Base-by-base conservation (phyloP, 1,140 invertebrate genomes). In the Asobara japonica region DNA sequence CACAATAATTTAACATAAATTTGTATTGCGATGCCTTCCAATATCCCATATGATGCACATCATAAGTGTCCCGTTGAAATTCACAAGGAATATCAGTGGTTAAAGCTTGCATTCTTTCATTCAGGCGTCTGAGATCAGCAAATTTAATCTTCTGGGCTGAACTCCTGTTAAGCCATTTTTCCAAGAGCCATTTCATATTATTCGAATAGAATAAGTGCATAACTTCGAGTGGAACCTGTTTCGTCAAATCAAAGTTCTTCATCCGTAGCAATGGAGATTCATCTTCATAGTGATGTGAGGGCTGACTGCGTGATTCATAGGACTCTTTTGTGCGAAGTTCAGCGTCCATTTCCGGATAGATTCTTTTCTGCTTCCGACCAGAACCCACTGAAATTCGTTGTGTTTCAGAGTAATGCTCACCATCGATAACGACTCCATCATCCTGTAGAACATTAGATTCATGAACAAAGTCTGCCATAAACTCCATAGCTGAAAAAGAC, bases 131-230 rank as follows among this genome's bases (percentile, higher is more conserved):
- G 4, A 72, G 20, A 4, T 72, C 20, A 72, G 13, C 22, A 27
- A 3, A 16, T 66, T 72, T 66, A 20, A 72, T 51, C n/a, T 60
- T 33, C 11, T 33, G 18, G 11, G 56, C 16, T 60, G 20, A 65
- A 18, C 65, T 64, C 61, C 60, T 70, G 29, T 41, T 65, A 22
- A 65, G 7, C 65, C 65, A 61, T 51, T 70, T 72, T 18, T 69
- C 68, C 3, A 76, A 38, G 7, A 76, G 29, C 31, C 29, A 33
- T 72, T 72, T 74, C 30, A 16, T 36, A 3, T 74, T 38, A 1
- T 73, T 71, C 18, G 72, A 65, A 48, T 51, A 75, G 16, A 77
- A 68, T 10, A 73, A 45, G 62, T 77, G 76, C 76, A 77, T 77
- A 7, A 38, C 65, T 71, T 77, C 73, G 22, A 75, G 45, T 1